Conservation (phyloP, 1,140 invertebrate species). For the Microvelia longipes region DNA sequence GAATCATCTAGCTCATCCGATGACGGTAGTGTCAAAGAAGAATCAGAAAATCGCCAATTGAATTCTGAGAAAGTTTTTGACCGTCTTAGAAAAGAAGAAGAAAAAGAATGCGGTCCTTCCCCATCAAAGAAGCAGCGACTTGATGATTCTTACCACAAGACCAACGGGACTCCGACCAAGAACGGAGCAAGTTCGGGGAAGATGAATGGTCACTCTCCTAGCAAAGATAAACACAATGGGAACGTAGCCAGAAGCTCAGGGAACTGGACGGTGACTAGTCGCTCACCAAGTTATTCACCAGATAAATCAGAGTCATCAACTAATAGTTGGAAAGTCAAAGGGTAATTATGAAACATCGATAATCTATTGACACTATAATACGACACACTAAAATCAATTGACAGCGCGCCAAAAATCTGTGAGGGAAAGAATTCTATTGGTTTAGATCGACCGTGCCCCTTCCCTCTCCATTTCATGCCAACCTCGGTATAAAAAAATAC, state of each 20-base stretch:
- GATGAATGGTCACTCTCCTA: background rate
- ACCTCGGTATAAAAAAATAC: too few species aligned
- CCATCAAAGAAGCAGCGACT: background rate
- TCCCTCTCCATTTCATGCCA: too few species aligned
- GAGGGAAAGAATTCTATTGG: too few species aligned
- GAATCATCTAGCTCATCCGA: background rate
- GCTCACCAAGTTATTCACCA: background rate
- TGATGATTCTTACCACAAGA: background rate
- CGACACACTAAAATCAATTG: too few species aligned
- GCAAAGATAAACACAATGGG: too few species aligned
- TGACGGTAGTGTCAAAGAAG: background rate
- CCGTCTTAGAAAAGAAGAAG: background rate
- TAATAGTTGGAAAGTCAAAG: background rate
- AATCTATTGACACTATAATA: constrained; percentile 6
- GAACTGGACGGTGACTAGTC: background rate
- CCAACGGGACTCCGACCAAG: background rate
- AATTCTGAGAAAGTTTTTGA: background rate
- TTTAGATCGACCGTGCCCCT: too few species aligned
- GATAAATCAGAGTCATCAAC: background rate
- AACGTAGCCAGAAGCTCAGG: too few species aligned
- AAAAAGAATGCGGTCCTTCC: background rate
- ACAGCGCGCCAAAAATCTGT: too few species aligned
- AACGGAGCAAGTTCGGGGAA: background rate
- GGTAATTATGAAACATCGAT: background rate
- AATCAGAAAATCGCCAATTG: too few species aligned